Percentiles rank a stretch among this genome's conserved stretches.
phyloP scores from a whole-genome alignment of 2,797 vertebrate species.

The Aphelocoma californica region DNA sequence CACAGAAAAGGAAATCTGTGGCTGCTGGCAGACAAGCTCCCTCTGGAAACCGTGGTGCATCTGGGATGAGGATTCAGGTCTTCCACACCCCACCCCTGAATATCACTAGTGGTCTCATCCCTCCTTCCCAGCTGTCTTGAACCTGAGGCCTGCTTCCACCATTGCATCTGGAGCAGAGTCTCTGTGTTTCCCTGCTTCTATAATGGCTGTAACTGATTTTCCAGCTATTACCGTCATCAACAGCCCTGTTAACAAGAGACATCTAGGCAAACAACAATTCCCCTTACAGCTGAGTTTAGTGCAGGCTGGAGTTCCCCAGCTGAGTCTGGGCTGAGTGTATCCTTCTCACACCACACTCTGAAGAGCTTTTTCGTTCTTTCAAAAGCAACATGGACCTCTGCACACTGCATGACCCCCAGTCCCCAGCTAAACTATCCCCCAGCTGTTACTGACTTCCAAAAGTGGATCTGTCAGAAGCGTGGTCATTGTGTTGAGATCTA shows the following conservation, averaged over 20 bases:
- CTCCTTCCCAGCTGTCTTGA: background rate
- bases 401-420: background rate
- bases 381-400: background rate
- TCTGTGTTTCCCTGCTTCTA: background rate
- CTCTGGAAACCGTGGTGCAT: background rate
- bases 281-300: background rate
- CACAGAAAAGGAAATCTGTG: background rate
- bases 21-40: background rate
- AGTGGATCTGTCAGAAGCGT: background rate
- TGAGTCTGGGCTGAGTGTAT: background rate
- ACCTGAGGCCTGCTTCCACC: background rate
- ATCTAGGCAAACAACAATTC: background rate
- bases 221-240: background rate
- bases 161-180: background rate
- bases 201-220: background rate
- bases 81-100: background rate
- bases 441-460: conserved; percentile 22
- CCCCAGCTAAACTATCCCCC: background rate
- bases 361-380: background rate
- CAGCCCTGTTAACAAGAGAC: background rate
- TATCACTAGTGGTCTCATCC: background rate
- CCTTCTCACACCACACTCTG: background rate
- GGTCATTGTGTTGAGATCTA: background rate
- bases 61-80: background rate
- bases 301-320: background rate